These are phyloP conservation scores for Keiferia lycopersicella DNA, from an alignment of 2,888 invertebrate species.

Conservation along the genomic window DNA sequence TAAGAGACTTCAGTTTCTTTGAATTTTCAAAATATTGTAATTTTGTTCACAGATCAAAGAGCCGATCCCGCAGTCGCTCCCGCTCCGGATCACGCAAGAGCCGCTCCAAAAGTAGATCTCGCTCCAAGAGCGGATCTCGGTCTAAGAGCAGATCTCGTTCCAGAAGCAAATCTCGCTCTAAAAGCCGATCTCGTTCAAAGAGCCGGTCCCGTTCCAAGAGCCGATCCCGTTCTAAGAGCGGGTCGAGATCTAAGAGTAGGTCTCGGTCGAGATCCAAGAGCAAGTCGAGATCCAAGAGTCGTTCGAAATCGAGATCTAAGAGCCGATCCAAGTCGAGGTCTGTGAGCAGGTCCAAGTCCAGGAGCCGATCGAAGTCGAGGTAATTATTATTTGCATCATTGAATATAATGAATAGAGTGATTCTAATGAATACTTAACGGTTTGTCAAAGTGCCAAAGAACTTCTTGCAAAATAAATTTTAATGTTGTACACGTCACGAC, in stretches of 20 bases:
- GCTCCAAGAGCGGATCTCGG: slow-evolving; percentile 49
- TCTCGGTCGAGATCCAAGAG: slow-evolving; percentile 55
- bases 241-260: slow-evolving; percentile 53
- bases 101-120: slow-evolving; percentile 55
- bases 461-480: no score
- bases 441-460: no score
- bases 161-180: slow-evolving; percentile 48
- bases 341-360: slow-evolving; percentile 21
- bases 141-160: slow-evolving; percentile 1
- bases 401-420: no score
- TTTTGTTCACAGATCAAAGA: slow-evolving; percentile 48
- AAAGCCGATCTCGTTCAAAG: slow-evolving; percentile 42
- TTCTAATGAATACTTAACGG: no score
- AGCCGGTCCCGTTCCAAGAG: slow-evolving; percentile 55
- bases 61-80: slow-evolving; percentile 63
- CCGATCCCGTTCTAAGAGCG: slow-evolving; percentile 53
- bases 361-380: slow-evolving; percentile 19
- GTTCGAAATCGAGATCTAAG: slow-evolving; percentile 49
- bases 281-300: slow-evolving; percentile 59
- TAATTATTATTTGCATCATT: neutral
- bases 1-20: no score
- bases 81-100: slow-evolving; percentile 42
- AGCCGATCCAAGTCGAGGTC: slow-evolving; percentile 57
- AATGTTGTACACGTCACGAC: no score
- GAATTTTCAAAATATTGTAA: no score